phyloP scores from a whole-genome alignment of 2,888 invertebrate genomes.

The Agrochola litura region DNA sequence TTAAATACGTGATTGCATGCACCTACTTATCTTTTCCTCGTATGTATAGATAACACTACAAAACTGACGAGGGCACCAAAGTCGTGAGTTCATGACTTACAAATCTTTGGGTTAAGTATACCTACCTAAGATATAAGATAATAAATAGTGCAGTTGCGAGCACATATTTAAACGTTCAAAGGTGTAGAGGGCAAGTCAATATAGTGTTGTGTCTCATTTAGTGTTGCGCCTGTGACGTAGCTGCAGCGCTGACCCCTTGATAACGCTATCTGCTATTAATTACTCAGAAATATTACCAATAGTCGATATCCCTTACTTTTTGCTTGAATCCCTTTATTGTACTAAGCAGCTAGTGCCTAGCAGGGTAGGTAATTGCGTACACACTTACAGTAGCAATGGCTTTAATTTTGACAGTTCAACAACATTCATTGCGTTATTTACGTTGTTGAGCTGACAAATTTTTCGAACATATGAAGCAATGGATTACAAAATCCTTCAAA shows the following conservation, averaged over 20 bases:
- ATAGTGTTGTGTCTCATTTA: slow-evolving; percentile 25
- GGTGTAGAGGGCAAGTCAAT: slow-evolving; percentile 46
- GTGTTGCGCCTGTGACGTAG: slow-evolving; percentile 42
- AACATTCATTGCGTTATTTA: no score
- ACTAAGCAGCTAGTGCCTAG: neutral
- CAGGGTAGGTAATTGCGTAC: no score
- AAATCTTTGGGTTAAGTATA: neutral
- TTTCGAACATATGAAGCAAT: no score
- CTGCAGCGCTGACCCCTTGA: slow-evolving; percentile 71
- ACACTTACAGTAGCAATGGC: no score
- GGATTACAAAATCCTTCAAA: no score
- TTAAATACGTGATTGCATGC: slow-evolving; percentile 1
- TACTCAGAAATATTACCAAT: slow-evolving; percentile 69
- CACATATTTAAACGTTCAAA: slow-evolving; percentile 5
- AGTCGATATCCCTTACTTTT: slow-evolving; percentile 29
- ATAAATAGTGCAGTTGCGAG: neutral
- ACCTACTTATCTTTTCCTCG: neutral
- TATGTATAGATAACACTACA: neutral
- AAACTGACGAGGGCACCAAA: neutral
- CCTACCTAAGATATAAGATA: neutral
- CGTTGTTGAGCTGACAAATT: no score
- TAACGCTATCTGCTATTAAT: slow-evolving; percentile 75
- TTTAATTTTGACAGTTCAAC: no score
- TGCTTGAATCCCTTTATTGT: neutral
- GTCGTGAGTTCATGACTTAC: slow-evolving; percentile 9